These are phyloP conservation scores for Ethmia dodecea DNA, from an alignment of 2,888 invertebrate genomes.

Conservation along the genomic window DNA sequence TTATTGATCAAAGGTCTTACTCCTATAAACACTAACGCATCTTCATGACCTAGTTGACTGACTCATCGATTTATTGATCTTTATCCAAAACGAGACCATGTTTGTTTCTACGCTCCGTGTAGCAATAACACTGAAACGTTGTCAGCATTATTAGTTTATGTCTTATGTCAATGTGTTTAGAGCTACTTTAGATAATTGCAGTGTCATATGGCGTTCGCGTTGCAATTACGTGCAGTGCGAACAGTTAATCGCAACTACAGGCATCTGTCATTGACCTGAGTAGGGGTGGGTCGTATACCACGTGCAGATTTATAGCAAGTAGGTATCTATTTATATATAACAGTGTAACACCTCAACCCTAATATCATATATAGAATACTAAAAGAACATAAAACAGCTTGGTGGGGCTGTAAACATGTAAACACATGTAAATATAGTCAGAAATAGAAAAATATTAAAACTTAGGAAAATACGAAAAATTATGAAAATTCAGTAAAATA, in stretches of 20 bases:
- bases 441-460: no score
- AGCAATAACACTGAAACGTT: conserved; percentile 12
- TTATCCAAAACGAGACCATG: conserved; percentile 34
- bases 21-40: conserved; percentile 20
- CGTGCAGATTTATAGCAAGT: not conserved
- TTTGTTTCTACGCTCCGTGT: conserved; percentile 10
- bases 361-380: no score
- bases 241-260: conserved; percentile 42
- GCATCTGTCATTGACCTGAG: conserved; percentile 51
- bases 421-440: no score
- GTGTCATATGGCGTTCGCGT: conserved; percentile 2
- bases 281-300: not conserved
- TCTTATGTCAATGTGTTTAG: no score
- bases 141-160: not conserved
- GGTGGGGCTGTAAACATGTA: no score
- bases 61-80: conserved; percentile 30
- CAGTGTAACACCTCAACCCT: no score
- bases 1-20: no score
- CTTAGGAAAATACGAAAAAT: no score
- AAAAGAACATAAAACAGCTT: no score
- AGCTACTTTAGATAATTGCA: no score
- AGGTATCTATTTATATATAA: no score
- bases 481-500: no score
- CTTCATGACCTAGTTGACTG: conserved; percentile 11
- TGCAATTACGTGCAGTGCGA: not conserved